Evolutionary conservation across 2,888 invertebrate genomes (phyloP).

Genomic region (Phorcus lineatus): DNA sequence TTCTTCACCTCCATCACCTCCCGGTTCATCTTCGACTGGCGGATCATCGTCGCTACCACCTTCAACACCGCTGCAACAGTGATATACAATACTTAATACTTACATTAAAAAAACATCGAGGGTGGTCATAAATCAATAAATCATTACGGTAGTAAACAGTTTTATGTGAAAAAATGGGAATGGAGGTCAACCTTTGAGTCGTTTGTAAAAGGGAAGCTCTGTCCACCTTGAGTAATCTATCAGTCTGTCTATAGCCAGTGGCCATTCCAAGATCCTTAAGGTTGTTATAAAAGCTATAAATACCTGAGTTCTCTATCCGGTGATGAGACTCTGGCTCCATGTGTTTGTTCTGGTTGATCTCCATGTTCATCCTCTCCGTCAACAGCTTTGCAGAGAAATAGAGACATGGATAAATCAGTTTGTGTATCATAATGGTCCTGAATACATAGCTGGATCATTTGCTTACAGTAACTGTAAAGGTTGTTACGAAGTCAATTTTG

Average conservation of each 20-base stretch:
- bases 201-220: too few species aligned
- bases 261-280: too few species aligned
- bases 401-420: not conserved
- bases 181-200: too few species aligned
- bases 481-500: too few species aligned
- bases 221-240: too few species aligned
- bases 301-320: slow-evolving; percentile 97
- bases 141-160: too few species aligned
- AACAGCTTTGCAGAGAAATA: slow-evolving; percentile 81
- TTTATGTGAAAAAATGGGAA: too few species aligned
- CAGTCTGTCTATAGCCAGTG: too few species aligned
- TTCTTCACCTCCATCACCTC: slow-evolving; percentile 82
- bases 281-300: slow-evolving; percentile 2
- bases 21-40: slow-evolving; percentile 91
- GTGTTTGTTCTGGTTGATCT: slow-evolving; percentile 93
- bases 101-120: not conserved
- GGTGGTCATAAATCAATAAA: too few species aligned
- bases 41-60: slow-evolving; percentile 96
- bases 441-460: not conserved
- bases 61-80: slow-evolving; percentile 92
- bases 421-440: not conserved
- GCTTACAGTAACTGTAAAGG: too few species aligned
- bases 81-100: not conserved
- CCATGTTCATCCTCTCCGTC: slow-evolving; percentile 97
- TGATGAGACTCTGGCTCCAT: slow-evolving; percentile 96